Conservation (phyloP, 2,888 invertebrate genomes). For the Gari tellinella region DNA sequence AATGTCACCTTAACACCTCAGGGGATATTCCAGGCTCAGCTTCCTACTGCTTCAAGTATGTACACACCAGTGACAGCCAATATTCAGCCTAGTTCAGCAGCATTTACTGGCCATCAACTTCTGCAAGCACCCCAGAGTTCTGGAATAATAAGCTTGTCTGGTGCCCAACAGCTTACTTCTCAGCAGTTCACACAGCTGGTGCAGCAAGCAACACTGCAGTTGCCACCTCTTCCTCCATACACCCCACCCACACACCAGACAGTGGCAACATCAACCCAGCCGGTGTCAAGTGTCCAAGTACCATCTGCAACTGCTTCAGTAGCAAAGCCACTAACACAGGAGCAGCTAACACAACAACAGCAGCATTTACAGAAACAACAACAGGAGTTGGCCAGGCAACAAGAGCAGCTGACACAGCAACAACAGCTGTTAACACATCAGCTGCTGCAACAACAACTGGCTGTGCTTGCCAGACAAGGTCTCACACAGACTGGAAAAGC, state of each 20-base stretch:
- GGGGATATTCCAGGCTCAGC: slow-evolving; percentile 36
- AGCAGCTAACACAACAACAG: slow-evolving; percentile 27
- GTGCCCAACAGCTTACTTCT: slow-evolving; percentile 40
- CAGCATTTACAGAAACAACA: slow-evolving; percentile 22
- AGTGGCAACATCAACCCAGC: slow-evolving; percentile 1
- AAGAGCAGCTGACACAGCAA: slow-evolving; percentile 44
- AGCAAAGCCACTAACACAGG: slow-evolving; percentile 2
- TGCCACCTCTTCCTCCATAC: slow-evolving; percentile 48
- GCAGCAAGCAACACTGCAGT: slow-evolving; percentile 43
- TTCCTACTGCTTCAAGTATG: slow-evolving; percentile 17
- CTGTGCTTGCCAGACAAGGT: slow-evolving; percentile 33
- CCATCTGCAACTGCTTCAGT: not conserved
- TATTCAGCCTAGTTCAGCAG: slow-evolving; percentile 25
- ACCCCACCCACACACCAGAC: slow-evolving; percentile 10
- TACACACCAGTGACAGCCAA: slow-evolving; percentile 20
- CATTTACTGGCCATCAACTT: slow-evolving; percentile 6
- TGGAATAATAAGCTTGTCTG: slow-evolving; percentile 28
- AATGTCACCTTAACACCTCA: slow-evolving; percentile 48
- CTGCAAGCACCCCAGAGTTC: slow-evolving; percentile 6
- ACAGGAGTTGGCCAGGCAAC: slow-evolving; percentile 43
- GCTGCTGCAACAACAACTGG: slow-evolving; percentile 36
- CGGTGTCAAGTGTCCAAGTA: not conserved
- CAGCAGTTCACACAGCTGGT: slow-evolving; percentile 49
- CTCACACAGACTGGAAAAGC: not conserved
- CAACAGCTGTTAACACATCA: slow-evolving; percentile 45